Base-by-base conservation (phyloP, 2,888 invertebrate genomes). In the Cheilosia pagana region DNA sequence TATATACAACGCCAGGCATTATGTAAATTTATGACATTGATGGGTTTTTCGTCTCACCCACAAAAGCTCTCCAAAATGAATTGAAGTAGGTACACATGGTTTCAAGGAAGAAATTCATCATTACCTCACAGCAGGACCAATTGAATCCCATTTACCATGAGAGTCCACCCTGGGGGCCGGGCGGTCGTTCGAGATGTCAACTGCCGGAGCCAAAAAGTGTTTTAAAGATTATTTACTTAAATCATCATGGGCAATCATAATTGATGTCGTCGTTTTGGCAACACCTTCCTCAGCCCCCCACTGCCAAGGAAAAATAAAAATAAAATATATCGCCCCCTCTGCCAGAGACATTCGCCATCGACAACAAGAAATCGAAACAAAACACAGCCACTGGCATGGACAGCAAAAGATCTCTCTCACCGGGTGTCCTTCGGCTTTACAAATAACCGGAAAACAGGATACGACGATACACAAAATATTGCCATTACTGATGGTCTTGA, bases 381-480 rank as follows among this genome's bases (percentile, higher is more conserved):
- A 57, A 19, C 7, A 23, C 48, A 59, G 21, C 19, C 50, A 52
- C 39, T 57, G 55, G 50, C 60, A 77, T 63, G 76, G 60, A 60
- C 50, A 63, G 52, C 19, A 41, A 65, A 45, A 31, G 35, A 52
- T 63, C 45, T 59, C 70, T 65, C 70, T 74, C 79, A 79, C 43
- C 62, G 70, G 41, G 53, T 65, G 67, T 83, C 62, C 41, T 70
- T 57, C 16, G 43, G 63, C 68, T 70, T 65, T 65, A 75, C 83
- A 79, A 85, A 85, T 75, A 85, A 79, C 79, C 79, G 70, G 83
- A 85, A 75, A 75, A 65, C 70, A 68, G 55, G 57, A 79, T 60
- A 71, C 68, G 63, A 71, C 78, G 77, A 78, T 78, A 75, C 48
- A 79, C 63, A 71, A 85, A 70, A 79, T 75, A 71, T 60, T 70